Conservation (phyloP, 1,140 invertebrate species). For the Drosophila lacteicornis region DNA sequence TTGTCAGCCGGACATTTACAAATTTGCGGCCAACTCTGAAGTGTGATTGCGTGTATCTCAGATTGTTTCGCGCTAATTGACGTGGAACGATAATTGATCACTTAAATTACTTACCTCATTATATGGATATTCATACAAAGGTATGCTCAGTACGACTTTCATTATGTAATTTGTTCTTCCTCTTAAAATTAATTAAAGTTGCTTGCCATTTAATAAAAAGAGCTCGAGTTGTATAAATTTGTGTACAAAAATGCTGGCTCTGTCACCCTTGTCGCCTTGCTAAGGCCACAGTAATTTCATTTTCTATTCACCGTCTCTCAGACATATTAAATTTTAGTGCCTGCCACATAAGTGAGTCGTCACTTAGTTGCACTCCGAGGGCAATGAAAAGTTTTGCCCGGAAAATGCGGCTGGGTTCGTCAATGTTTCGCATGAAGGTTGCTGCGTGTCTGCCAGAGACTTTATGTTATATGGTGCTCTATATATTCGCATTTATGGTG, state of each 20-base stretch:
- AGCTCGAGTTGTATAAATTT: background rate
- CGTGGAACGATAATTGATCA: background rate
- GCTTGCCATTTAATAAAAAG: background rate
- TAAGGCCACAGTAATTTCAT: constrained; percentile 35
- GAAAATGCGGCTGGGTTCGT: constrained; percentile 35
- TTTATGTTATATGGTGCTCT: constrained; percentile 7
- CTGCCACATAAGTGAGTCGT: constrained; percentile 42
- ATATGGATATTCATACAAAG: no score
- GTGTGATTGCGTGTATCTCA: background rate
- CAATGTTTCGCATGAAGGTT: constrained; percentile 34
- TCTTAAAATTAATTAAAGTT: background rate
- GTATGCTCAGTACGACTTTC: no score
- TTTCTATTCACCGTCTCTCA: constrained; percentile 24
- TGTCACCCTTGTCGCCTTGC: background rate
- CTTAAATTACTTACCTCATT: background rate
- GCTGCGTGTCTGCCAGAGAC: constrained; percentile 30
- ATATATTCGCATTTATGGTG: background rate
- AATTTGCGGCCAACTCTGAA: background rate
- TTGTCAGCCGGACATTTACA: constrained; percentile 1
- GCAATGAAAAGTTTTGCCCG: constrained; percentile 51
- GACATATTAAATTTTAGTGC: constrained; percentile 37
- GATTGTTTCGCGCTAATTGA: constrained; percentile 7
- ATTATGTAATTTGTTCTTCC: background rate
- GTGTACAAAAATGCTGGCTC: background rate
- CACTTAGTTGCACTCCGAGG: constrained; percentile 49